Conservation (phyloP, 2,113 vertebrate species). For the Zosterops borbonicus region DNA sequence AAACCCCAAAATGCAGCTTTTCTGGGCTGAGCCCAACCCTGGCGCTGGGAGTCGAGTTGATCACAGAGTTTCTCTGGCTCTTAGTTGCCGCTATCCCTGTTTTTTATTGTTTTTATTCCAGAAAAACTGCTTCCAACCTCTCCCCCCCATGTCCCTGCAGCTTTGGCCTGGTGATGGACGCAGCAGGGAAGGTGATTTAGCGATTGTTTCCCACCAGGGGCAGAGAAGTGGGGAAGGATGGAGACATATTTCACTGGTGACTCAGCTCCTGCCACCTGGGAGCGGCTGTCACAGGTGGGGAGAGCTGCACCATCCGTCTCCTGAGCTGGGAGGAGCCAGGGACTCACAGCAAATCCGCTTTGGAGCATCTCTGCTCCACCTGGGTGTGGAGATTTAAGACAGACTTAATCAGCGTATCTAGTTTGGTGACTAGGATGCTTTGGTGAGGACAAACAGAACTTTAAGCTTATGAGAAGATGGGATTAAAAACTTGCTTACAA, state of each 20-base stretch:
- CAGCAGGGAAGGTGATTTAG: background rate
- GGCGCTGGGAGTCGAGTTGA: background rate
- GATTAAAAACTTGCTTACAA: too few species aligned
- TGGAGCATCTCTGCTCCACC: background rate
- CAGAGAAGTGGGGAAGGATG: background rate
- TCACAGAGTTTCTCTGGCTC: background rate
- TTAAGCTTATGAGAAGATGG: too few species aligned
- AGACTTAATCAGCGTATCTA: too few species aligned
- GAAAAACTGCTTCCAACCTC: background rate
- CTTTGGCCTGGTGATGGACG: background rate
- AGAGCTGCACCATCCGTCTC: background rate
- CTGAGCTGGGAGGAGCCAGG: background rate
- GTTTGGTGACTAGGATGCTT: too few species aligned
- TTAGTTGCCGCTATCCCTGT: background rate
- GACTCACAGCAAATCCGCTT: background rate
- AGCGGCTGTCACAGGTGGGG: background rate
- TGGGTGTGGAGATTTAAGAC: background rate
- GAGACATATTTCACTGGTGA: conserved; percentile 21
- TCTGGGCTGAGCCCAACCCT: background rate
- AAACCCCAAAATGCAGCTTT: background rate
- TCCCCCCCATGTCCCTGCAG: background rate
- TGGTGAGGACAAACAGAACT: too few species aligned
- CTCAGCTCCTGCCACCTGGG: conserved; percentile 25
- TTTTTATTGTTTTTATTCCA: background rate
- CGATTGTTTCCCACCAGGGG: conserved; percentile 24